Percentiles rank a stretch among this genome's conserved stretches.
These are phyloP conservation scores for Umimayanthus kanabou DNA, from an alignment of 92 coral and sea anemone species.

Conservation along the genomic window DNA sequence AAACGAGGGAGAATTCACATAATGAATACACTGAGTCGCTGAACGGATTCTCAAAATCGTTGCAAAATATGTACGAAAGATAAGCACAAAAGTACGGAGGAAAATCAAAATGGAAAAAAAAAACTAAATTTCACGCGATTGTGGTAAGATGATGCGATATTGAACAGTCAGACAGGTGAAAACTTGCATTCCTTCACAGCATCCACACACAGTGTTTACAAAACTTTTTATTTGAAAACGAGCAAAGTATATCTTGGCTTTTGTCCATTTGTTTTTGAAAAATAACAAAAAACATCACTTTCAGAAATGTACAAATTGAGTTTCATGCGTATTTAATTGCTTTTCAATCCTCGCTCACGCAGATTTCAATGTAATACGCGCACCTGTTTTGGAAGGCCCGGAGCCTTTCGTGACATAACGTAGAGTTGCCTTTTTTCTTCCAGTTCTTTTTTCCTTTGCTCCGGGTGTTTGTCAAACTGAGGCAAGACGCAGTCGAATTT, in stretches of 20 bases:
- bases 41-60: neutral
- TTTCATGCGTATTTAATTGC: neutral
- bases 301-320: neutral
- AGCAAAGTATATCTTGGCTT: neutral
- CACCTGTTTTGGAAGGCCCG: conserved; percentile 99
- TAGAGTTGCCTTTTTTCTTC: conserved; percentile 81
- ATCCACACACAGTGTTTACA: no score
- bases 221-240: no score
- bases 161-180: no score
- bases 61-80: no score
- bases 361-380: neutral
- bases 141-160: no score
- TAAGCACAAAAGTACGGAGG: no score
- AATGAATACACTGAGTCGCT: neutral
- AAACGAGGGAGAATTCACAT: neutral
- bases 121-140: no score
- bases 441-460: conserved; percentile 82
- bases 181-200: no score
- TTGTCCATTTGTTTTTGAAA: neutral
- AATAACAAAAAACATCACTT: neutral
- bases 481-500: conserved; percentile 91
- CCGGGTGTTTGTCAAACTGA: conserved; percentile 80
- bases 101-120: no score
- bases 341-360: conserved; percentile 16
- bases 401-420: conserved; percentile 80